Evolutionary conservation across 2,113 vertebrate species (phyloP).

Genomic region (Gymnocephalus cernua): DNA sequence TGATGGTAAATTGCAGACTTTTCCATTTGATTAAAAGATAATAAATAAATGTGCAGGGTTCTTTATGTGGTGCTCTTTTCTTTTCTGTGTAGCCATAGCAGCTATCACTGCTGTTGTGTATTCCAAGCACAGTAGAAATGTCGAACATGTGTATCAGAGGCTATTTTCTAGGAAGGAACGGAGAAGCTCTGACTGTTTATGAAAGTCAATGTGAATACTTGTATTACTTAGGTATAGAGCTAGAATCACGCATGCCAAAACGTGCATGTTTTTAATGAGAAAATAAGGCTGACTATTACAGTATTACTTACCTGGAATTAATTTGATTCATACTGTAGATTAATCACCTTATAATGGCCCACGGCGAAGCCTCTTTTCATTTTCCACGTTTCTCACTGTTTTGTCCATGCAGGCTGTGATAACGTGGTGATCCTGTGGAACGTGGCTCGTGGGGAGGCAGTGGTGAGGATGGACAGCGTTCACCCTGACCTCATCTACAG

Average conservation of each 20-base stretch:
- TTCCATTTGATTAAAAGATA: neutral
- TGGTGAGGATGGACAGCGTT: constrained; percentile 86
- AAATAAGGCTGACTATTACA: neutral
- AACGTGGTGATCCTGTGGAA: constrained; percentile 92
- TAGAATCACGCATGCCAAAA: neutral
- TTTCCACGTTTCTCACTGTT: neutral
- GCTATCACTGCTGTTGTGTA: neutral
- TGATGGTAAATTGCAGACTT: neutral
- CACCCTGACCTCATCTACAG: constrained; percentile 92
- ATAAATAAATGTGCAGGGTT: neutral
- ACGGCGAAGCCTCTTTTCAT: neutral
- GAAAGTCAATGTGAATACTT: constrained; percentile 2
- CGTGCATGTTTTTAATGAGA: neutral
- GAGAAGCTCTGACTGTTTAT: neutral
- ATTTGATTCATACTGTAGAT: neutral
- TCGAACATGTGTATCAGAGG: neutral
- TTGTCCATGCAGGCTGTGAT: constrained; percentile 85
- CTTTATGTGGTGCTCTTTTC: neutral
- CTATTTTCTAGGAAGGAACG: neutral
- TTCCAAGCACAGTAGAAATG: neutral
- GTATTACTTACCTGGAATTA: neutral
- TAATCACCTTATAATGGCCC: too few relatives aligned
- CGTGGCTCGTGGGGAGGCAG: constrained; percentile 83
- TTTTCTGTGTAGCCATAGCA: neutral
- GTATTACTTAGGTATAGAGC: too few relatives aligned